phyloP scores from a whole-genome alignment of 2,797 vertebrate genomes.

The Notamacropus eugenii region DNA sequence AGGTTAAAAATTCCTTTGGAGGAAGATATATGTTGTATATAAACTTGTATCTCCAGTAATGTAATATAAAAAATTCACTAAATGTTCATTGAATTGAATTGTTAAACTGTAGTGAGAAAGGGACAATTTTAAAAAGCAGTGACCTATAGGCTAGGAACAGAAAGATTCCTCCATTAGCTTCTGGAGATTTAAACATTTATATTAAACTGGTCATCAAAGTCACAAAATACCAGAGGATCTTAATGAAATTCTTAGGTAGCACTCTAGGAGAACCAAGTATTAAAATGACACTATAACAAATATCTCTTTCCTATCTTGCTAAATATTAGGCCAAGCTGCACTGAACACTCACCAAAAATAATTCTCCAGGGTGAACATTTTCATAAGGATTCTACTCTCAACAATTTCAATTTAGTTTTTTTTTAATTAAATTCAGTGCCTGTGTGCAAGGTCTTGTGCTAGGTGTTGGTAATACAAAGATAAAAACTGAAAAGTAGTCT shows the following conservation, averaged over 20 bases:
- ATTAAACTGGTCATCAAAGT: slow-evolving; percentile 18
- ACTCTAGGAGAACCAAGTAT: not conserved
- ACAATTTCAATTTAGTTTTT: slow-evolving; percentile 33
- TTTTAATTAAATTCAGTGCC: not conserved
- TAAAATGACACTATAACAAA: not conserved
- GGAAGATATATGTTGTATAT: not conserved
- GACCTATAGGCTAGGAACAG: not conserved
- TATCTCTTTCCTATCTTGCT: not conserved
- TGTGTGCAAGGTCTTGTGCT: not conserved
- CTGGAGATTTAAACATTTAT: not conserved
- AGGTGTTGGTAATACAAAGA: not conserved
- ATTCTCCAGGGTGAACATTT: not conserved
- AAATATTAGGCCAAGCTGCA: slow-evolving; percentile 2
- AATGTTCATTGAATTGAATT: not conserved
- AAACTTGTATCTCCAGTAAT: too few relatives aligned
- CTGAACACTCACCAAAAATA: not conserved
- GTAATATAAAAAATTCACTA: not conserved
- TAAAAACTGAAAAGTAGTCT: not conserved
- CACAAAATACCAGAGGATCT: slow-evolving; percentile 19
- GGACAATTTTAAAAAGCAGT: not conserved
- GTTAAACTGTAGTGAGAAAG: not conserved
- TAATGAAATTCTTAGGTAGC: slow-evolving; percentile 19
- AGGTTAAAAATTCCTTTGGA: not conserved
- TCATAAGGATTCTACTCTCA: slow-evolving; percentile 47
- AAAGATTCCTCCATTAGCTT: not conserved